These are phyloP conservation scores for Tetragnatha montana DNA, from an alignment of 2,888 invertebrate species.

Conservation along the genomic window DNA sequence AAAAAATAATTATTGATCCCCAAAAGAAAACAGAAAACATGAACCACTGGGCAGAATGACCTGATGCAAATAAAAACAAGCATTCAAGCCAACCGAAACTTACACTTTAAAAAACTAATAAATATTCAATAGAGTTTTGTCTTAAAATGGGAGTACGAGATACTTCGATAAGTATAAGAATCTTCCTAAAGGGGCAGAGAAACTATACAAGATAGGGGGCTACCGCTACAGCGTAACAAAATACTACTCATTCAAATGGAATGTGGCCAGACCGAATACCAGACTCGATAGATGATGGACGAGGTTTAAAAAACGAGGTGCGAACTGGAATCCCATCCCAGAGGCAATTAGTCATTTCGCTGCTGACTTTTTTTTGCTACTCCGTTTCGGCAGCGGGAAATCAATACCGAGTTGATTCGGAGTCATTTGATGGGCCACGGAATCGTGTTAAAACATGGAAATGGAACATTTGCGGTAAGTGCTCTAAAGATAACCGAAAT, in stretches of 20 bases:
- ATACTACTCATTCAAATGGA: slow-evolving; percentile 11
- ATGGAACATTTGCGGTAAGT: slow-evolving; percentile 15
- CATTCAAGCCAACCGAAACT: too few species aligned
- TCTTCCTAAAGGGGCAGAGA: too few species aligned
- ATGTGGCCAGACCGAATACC: not conserved
- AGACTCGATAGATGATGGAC: slow-evolving; percentile 22
- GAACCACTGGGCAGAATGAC: too few species aligned
- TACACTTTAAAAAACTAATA: too few species aligned
- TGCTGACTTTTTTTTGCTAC: slow-evolving; percentile 4
- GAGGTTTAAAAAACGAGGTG: slow-evolving; percentile 41
- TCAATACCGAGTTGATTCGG: slow-evolving; percentile 24
- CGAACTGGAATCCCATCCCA: slow-evolving; percentile 31
- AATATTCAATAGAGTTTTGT: too few species aligned
- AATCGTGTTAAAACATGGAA: slow-evolving; percentile 18
- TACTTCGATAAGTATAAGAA: too few species aligned
- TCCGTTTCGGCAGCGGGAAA: slow-evolving; percentile 19
- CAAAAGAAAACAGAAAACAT: too few species aligned
- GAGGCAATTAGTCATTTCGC: slow-evolving; percentile 12
- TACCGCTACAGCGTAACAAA: not conserved
- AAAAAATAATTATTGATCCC: too few species aligned
- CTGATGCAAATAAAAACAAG: too few species aligned
- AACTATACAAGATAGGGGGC: too few species aligned
- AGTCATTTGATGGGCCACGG: slow-evolving; percentile 12
- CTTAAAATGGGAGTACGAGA: too few species aligned
- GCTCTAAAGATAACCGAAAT: not conserved